A percentile compares a stretch with the other conserved stretches of the same genome.
Evolutionary conservation across 2,113 vertebrate species (phyloP).

Genomic region (Carassius gibelio): DNA sequence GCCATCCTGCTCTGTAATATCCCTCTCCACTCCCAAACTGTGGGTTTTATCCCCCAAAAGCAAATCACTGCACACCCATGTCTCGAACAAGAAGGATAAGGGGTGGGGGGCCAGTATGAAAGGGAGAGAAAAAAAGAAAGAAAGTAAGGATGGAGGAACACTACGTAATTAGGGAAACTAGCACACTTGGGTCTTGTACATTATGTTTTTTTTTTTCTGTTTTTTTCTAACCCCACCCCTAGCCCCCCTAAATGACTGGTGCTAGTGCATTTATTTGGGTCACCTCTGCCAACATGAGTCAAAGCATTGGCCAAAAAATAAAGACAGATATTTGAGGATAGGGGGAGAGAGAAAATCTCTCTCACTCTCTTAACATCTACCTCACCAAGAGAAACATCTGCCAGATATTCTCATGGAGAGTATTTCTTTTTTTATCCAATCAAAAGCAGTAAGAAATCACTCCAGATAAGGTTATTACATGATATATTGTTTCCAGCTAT

Average conservation of each 20-base stretch:
- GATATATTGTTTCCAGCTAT: constrained; percentile 8
- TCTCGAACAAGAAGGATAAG: constrained; percentile 73
- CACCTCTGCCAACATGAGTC: constrained; percentile 63
- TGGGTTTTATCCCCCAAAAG: constrained; percentile 90
- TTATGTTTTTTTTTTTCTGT: constrained; percentile 72
- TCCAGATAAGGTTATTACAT: constrained; percentile 38
- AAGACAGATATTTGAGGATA: constrained; percentile 34
- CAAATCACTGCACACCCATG: constrained; percentile 79
- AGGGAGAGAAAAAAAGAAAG: constrained; percentile 52
- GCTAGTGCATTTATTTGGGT: constrained; percentile 72
- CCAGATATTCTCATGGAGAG: constrained; percentile 50
- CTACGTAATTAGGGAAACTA: constrained; percentile 79
- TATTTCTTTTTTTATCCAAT: constrained; percentile 18
- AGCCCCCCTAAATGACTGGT: constrained; percentile 60
- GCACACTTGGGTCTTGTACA: constrained; percentile 67
- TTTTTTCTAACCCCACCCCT: constrained; percentile 55
- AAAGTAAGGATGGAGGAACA: constrained; percentile 70
- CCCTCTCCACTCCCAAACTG: constrained; percentile 75
- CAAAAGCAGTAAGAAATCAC: constrained; percentile 22
- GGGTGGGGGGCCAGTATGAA: constrained; percentile 58
- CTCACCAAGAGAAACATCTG: constrained; percentile 51
- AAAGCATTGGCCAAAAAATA: constrained; percentile 50
- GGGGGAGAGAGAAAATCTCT: constrained; percentile 16
- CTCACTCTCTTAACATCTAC: constrained; percentile 14
- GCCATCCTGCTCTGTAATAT: constrained; percentile 91